Evolutionary conservation across 1,140 invertebrate species (phyloP).

Genomic region (Idris sp.): DNA sequence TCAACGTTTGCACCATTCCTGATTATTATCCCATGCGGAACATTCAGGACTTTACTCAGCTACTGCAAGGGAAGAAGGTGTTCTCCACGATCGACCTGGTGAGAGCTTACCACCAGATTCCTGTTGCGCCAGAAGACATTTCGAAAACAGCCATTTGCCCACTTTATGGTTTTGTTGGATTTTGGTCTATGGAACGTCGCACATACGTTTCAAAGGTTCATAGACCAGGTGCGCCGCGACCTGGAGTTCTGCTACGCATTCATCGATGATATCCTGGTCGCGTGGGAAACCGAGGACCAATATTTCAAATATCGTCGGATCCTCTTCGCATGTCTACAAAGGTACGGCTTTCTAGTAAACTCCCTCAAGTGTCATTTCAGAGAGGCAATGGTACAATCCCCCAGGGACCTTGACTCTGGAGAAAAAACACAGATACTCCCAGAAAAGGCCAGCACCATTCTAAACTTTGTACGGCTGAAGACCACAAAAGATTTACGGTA

Average conservation of each 20-base stretch:
- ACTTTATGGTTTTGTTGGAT: neutral
- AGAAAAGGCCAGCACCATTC: constrained; percentile 18
- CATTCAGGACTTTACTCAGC: neutral
- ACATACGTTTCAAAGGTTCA: no score
- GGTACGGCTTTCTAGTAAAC: constrained; percentile 1
- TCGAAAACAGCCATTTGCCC: neutral
- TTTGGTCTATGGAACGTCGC: no score
- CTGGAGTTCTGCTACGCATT: no score
- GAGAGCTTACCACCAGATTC: neutral
- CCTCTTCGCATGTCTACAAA: neutral
- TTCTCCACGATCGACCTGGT: neutral
- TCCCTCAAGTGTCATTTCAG: constrained; percentile 7
- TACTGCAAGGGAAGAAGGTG: neutral
- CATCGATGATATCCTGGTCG: no score
- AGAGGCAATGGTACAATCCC: neutral
- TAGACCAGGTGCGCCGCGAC: no score
- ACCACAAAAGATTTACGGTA: constrained; percentile 30
- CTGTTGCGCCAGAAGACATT: neutral
- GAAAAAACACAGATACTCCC: neutral
- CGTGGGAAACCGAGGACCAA: no score
- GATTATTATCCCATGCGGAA: neutral
- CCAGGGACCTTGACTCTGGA: neutral
- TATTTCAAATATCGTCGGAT: neutral
- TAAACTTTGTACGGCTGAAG: constrained; percentile 27
- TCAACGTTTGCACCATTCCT: neutral